These are phyloP conservation scores for Pseudorectes ferrugineus DNA, from an alignment of 2,113 vertebrate genomes.

Conservation along the genomic window DNA sequence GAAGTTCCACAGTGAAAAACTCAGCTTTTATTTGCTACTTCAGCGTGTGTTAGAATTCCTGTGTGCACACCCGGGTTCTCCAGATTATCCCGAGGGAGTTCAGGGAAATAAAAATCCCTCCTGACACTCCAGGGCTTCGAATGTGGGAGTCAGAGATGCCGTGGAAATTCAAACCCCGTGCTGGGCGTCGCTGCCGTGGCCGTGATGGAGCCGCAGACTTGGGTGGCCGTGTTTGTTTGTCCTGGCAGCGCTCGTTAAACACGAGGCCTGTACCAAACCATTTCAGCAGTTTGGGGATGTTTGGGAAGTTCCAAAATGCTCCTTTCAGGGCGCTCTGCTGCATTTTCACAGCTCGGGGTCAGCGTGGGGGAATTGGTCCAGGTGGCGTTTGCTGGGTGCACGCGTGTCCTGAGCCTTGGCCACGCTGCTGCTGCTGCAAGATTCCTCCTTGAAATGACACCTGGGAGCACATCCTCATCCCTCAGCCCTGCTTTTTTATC, in stretches of 20 bases:
- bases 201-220: not conserved
- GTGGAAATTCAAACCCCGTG: not conserved
- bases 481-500: not conserved
- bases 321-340: not conserved
- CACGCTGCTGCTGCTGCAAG: not conserved
- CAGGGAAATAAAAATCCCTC: not conserved
- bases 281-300: not conserved
- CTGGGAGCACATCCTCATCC: not conserved
- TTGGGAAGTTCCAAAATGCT: not conserved
- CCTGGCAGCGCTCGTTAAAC: not conserved
- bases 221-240: constrained; percentile 28
- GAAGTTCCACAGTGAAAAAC: not conserved
- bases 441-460: not conserved
- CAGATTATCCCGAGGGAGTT: not conserved
- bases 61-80: not conserved
- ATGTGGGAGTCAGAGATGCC: not conserved
- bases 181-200: not conserved
- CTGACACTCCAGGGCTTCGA: not conserved
- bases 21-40: not conserved
- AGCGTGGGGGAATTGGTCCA: rapidly evolving
- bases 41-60: too few species aligned
- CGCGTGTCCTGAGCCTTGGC: rapidly evolving
- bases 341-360: not conserved
- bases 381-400: not conserved
- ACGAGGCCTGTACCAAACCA: not conserved